Evolutionary conservation across 2,888 invertebrate genomes (phyloP).

Genomic region (Tetranychus piercei): DNA sequence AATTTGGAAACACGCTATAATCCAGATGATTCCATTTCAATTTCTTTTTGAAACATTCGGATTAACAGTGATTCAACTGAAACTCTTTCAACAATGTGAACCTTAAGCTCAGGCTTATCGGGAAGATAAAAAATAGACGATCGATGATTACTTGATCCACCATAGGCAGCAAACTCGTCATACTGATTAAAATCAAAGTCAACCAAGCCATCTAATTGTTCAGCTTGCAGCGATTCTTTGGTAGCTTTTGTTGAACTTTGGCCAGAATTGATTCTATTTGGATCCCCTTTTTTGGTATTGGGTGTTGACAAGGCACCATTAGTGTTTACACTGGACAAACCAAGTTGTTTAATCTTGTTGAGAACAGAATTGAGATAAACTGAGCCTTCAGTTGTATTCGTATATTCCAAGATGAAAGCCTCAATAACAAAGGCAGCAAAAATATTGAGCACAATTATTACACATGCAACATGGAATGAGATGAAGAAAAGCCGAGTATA

Average conservation of each 20-base stretch:
- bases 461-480: slow-evolving; percentile 34
- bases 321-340: background rate
- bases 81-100: slow-evolving; percentile 15
- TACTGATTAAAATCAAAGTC: slow-evolving; percentile 15
- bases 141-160: slow-evolving; percentile 4
- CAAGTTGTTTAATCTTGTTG: slow-evolving; percentile 12
- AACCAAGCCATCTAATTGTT: slow-evolving; percentile 9
- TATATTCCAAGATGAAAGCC: slow-evolving; percentile 37
- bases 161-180: background rate
- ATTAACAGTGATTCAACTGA: slow-evolving; percentile 18
- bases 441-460: slow-evolving; percentile 36
- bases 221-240: background rate
- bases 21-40: slow-evolving; percentile 6
- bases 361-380: background rate
- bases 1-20: background rate
- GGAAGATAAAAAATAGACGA: slow-evolving; percentile 10
- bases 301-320: background rate
- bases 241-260: background rate
- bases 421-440: slow-evolving; percentile 38
- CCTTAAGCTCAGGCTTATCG: background rate
- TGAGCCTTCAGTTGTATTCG: slow-evolving; percentile 20
- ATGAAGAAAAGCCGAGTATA: slow-evolving; percentile 35
- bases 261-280: background rate
- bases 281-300: background rate
- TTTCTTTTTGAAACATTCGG: slow-evolving; percentile 21